Evolutionary conservation across 2,797 vertebrate species (phyloP).

Genomic region (Phalanger gymnotis): DNA sequence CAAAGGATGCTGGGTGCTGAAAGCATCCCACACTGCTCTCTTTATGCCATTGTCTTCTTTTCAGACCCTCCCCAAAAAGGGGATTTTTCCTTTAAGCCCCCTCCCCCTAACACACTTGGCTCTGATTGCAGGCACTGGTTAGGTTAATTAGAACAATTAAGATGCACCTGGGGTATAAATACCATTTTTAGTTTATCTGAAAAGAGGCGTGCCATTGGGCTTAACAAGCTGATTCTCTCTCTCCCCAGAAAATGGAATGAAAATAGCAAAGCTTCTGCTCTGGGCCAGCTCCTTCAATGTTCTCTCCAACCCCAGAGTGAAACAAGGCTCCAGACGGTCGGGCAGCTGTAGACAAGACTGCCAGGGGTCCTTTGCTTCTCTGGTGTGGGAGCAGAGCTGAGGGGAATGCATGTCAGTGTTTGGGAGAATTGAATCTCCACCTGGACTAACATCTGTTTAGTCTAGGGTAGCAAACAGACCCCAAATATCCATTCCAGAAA

Average conservation of each 20-base stretch:
- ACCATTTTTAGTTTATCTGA: slow-evolving; percentile 16
- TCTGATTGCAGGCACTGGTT: slow-evolving; percentile 1
- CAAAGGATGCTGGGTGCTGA: not conserved
- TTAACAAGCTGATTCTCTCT: not conserved
- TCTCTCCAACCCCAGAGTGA: not conserved
- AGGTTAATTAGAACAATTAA: slow-evolving; percentile 35
- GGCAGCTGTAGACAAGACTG: not conserved
- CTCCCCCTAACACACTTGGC: not conserved
- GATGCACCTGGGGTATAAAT: slow-evolving; percentile 5
- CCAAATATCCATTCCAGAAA: not conserved
- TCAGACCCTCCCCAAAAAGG: not conserved
- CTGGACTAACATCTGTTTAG: slow-evolving; percentile 1
- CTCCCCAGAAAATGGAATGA: slow-evolving; percentile 10
- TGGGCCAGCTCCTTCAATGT: not conserved
- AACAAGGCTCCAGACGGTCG: not conserved
- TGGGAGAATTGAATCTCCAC: not conserved
- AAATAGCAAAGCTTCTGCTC: not conserved
- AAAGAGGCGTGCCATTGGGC: not conserved
- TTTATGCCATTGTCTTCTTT: not conserved
- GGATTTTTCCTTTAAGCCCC: not conserved
- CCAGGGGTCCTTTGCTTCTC: not conserved
- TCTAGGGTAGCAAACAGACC: not conserved
- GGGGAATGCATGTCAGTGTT: not conserved
- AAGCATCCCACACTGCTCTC: not conserved
- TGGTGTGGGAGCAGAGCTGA: not conserved